Evolutionary conservation across 2,797 vertebrate genomes (phyloP).

Genomic region (Threskiornis aethiopicus): DNA sequence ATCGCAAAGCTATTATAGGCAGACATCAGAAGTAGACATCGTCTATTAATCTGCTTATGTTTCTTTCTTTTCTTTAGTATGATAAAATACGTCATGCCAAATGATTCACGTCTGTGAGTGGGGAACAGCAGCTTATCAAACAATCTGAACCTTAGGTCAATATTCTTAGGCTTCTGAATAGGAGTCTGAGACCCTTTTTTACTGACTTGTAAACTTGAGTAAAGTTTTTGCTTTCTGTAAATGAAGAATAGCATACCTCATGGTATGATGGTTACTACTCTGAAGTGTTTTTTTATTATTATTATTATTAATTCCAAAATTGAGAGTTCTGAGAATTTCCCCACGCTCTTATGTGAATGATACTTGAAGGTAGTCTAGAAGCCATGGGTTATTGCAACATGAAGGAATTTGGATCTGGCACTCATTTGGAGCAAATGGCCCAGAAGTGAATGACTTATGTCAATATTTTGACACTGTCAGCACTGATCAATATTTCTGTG

Average conservation of each 20-base stretch:
- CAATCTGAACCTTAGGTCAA: neutral
- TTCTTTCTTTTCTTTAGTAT: neutral
- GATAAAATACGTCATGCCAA: neutral
- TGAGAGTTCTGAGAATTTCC: neutral
- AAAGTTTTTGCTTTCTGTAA: neutral
- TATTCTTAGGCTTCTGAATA: neutral
- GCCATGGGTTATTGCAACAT: neutral
- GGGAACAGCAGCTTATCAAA: neutral
- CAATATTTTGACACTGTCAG: neutral
- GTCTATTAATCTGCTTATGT: neutral
- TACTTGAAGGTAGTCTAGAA: neutral
- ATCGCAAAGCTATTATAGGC: neutral
- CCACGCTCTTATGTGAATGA: neutral
- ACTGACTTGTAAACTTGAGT: neutral
- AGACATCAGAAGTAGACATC: neutral
- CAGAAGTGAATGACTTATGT: neutral
- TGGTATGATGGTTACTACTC: neutral
- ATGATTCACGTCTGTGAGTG: accelerated
- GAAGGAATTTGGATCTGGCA: neutral
- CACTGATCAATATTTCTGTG: neutral
- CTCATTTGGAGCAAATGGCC: neutral
- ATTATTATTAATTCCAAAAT: neutral
- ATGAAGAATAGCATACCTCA: neutral
- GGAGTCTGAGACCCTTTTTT: neutral
- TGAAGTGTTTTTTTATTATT: neutral